Base-by-base conservation (phyloP, 2,797 vertebrate genomes). In the Enteromius thamalakanensis region DNA sequence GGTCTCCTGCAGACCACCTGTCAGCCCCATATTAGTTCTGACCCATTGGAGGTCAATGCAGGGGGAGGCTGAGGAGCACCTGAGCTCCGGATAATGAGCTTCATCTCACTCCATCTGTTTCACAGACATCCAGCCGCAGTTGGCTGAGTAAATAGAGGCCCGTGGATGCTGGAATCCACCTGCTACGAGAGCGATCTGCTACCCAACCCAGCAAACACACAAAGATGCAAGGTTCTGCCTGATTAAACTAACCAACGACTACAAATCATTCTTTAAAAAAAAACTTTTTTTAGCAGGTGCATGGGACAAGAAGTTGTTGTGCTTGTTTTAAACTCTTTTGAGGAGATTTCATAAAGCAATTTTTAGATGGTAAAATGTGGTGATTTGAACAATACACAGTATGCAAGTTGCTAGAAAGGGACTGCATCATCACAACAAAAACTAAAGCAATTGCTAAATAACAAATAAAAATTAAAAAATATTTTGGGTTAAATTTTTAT, bases 131-230 rank as follows among this genome's bases (percentile, higher is more conserved):
- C 90, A 89, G 89, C 29, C 91, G 90, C 89, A 89, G 90, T 89
- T 92, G 91, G 88, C 87, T 84, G 87, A 90, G 91, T 91, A 94
- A 92, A 95, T 92, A 93, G 92, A 94, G 87, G 88, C 84, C 90
- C 76, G 37, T 87, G 76, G 90, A 89, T 87, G 90, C 83, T 60
- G 64, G 77, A 76, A 70, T 79, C 29, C 19, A 47, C 76, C 80
- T 65, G 76, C 71, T 65, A 88, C 85, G 87, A 91, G 90, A 90
- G 89, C 87, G 88, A 92, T 94, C 74, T 92, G 92, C 76, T n/a
- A 69, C 86, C 86, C 91, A 89, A 91, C 92, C 94, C 94, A 93
- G 92, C 89, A 87, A 88, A 83, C 77, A 23, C 45, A n/a, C 51
- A 21, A 21, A 45, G 9, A 45, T 32, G 37, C 15, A 42, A 42